Conservation (phyloP, 2,113 vertebrate genomes). For the Callipepla californica region DNA sequence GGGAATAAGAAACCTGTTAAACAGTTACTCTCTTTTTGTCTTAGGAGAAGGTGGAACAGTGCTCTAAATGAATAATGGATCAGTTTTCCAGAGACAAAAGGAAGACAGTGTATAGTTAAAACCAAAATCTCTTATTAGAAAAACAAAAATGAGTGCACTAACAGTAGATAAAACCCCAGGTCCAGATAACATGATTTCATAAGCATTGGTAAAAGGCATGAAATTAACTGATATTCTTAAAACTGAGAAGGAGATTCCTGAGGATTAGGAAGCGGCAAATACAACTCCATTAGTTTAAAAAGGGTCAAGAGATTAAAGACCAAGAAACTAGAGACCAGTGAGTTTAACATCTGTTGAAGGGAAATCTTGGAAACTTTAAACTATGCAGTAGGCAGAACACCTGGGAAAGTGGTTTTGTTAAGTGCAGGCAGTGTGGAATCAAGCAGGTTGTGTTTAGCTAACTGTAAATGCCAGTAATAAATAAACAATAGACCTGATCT, state of each 20-base stretch:
- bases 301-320: constrained; percentile 74
- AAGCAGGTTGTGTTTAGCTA: constrained; percentile 69
- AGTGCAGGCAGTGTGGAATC: constrained; percentile 48
- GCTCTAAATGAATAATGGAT: constrained; percentile 9
- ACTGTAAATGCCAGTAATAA: constrained; percentile 44
- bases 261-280: constrained; percentile 81
- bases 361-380: constrained; percentile 68
- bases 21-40: constrained; percentile 16
- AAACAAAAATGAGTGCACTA: neutral
- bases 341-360: constrained; percentile 77
- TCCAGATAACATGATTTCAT: constrained; percentile 5
- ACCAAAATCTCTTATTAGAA: neutral
- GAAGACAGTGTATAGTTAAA: neutral
- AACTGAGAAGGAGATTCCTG: constrained; percentile 63
- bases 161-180: neutral
- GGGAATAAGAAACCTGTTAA: constrained; percentile 54
- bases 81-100: constrained; percentile 54
- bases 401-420: constrained; percentile 73
- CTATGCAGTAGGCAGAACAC: constrained; percentile 69
- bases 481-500: constrained; percentile 17
- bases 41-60: neutral
- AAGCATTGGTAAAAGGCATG: constrained; percentile 32
- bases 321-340: constrained; percentile 69
- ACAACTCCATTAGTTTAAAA: constrained; percentile 79
- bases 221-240: constrained; percentile 55